phyloP scores from a whole-genome alignment of 30 jellyfish, hydroid and myxozoan species.

The Phacellophora camtschatica region DNA sequence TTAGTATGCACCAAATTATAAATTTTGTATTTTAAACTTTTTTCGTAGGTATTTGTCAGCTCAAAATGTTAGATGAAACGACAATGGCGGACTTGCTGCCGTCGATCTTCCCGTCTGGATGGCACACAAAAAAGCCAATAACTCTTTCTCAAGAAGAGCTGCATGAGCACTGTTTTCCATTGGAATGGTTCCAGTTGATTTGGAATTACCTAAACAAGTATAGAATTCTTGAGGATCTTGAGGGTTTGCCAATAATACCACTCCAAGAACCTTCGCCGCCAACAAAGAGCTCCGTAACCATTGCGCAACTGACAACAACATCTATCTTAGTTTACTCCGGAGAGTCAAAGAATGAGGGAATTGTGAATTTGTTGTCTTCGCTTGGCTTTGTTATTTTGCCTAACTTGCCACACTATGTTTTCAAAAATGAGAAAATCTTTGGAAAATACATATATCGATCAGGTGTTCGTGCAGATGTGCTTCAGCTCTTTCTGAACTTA shows the following conservation, averaged over 20 bases:
- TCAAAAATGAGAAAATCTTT: not conserved
- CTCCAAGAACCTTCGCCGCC: not conserved
- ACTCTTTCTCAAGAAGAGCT: not conserved
- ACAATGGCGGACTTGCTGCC: not conserved
- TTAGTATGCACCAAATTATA: not conserved
- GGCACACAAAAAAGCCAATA: no score
- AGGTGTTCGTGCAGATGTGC: not conserved
- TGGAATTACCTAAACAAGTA: constrained; percentile 24
- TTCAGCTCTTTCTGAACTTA: not conserved
- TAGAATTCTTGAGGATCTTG: not conserved
- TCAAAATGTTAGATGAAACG: not conserved
- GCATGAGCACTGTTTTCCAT: not conserved
- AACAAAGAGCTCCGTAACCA: not conserved
- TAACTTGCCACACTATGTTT: constrained; percentile 9
- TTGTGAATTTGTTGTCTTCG: not conserved
- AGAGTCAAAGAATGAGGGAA: not conserved
- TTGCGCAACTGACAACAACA: not conserved
- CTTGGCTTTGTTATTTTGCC: not conserved
- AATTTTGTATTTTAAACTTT: not conserved
- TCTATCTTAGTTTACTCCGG: not conserved
- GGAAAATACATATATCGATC: not conserved
- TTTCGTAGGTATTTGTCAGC: constrained; percentile 17
- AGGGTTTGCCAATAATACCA: constrained; percentile 67
- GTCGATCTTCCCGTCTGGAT: not conserved
- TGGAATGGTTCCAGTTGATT: constrained; percentile 22